These are phyloP conservation scores for Callimorpha dominula DNA, from an alignment of 2,888 invertebrate genomes.

Conservation along the genomic window DNA sequence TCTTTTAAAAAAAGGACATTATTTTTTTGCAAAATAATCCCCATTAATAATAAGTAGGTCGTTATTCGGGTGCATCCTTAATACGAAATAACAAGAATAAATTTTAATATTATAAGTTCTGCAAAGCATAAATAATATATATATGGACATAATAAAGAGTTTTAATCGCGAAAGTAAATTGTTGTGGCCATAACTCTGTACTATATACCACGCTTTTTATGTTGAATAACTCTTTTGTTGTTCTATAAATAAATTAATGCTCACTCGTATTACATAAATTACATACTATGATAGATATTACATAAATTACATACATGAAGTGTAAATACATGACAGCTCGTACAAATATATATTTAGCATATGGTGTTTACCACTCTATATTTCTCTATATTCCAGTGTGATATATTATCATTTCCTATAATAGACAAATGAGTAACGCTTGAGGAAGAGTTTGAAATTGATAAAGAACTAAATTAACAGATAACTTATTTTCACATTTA, in stretches of 20 bases:
- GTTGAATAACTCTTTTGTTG: not conserved
- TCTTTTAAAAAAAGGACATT: too few species aligned
- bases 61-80: not conserved
- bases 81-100: not conserved
- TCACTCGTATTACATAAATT: not conserved
- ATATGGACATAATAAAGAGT: not conserved
- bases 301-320: too few species aligned
- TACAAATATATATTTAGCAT: not conserved
- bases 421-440: not conserved
- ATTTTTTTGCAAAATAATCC: not conserved
- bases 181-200: not conserved
- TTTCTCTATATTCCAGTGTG: not conserved
- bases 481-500: not conserved
- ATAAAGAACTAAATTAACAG: not conserved
- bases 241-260: constrained; percentile 1
- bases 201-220: not conserved
- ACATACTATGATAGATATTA: too few species aligned
- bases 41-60: not conserved
- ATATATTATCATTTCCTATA: not conserved
- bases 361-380: not conserved
- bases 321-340: not conserved
- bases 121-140: too few species aligned
- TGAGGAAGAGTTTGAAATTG: not conserved
- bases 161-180: not conserved
- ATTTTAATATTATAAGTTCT: not conserved